Percentiles rank a stretch among this genome's conserved stretches.
Evolutionary conservation across 2,888 invertebrate genomes (phyloP).

Genomic region (Ochlodes sylvanus): DNA sequence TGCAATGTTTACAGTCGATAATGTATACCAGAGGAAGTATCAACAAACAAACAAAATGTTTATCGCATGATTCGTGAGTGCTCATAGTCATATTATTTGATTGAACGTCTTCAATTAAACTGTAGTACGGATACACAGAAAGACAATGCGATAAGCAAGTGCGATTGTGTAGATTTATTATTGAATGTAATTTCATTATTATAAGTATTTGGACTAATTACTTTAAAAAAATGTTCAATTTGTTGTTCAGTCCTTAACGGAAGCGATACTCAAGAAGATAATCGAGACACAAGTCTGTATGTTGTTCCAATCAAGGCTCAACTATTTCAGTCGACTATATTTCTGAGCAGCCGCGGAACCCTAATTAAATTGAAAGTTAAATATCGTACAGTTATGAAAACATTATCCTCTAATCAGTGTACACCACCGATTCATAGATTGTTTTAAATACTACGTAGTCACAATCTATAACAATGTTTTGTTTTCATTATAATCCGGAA

Average conservation of each 20-base stretch:
- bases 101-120: constrained; percentile 4
- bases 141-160: not conserved
- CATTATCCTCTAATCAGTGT: constrained; percentile 51
- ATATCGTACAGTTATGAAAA: constrained; percentile 50
- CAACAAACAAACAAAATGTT: constrained; percentile 33
- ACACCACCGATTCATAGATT: constrained; percentile 54
- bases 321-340: not conserved
- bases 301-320: no score
- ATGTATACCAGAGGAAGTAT: constrained; percentile 19
- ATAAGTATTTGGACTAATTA: not conserved
- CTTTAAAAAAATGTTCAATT: no score
- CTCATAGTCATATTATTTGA: constrained; percentile 23
- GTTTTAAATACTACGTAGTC: constrained; percentile 54
- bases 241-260: no score
- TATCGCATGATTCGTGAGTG: constrained; percentile 16
- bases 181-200: not conserved
- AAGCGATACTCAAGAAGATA: no score
- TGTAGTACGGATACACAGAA: not conserved
- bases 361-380: constrained; percentile 9
- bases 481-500: constrained; percentile 63
- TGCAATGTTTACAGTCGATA: constrained; percentile 22
- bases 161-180: not conserved
- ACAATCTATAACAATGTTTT: constrained; percentile 62
- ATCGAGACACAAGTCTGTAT: no score
- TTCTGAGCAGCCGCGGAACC: constrained; percentile 32